Conservation (phyloP, 2,797 vertebrate species). For the Enteromius treurensis region DNA sequence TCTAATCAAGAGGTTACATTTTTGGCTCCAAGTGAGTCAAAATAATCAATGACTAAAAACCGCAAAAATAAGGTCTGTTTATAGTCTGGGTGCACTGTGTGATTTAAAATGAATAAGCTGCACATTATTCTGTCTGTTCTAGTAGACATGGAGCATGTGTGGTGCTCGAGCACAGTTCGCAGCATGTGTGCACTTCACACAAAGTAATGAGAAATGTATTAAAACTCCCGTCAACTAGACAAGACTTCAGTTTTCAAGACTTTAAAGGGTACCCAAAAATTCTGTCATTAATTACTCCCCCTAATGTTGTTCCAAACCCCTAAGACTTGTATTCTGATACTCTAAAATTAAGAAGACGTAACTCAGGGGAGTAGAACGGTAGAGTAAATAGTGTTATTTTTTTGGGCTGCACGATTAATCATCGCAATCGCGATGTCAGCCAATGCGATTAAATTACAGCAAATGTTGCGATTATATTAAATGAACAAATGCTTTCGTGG, state of each 20-base stretch:
- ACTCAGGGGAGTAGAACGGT: too few relatives aligned
- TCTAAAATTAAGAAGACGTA: too few relatives aligned
- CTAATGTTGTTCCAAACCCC: too few relatives aligned
- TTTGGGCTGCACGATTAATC: too few relatives aligned
- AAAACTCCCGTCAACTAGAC: background rate
- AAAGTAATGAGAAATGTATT: background rate
- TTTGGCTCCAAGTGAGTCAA: background rate
- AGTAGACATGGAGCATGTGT: background rate
- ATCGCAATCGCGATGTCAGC: too few relatives aligned
- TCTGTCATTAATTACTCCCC: too few relatives aligned
- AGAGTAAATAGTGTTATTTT: too few relatives aligned
- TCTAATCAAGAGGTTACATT: background rate
- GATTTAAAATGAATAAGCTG: background rate
- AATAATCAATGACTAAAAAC: slow-evolving; percentile 6
- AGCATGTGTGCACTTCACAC: background rate
- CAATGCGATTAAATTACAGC: too few relatives aligned
- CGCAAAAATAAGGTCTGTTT: background rate
- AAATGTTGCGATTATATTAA: too few relatives aligned
- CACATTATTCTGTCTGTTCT: background rate
- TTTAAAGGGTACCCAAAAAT: background rate
- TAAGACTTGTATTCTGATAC: too few relatives aligned
- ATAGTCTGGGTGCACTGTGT: background rate
- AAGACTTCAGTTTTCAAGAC: background rate
- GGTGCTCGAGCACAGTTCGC: background rate
- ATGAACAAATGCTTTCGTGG: too few relatives aligned